Percentiles rank a stretch among this genome's conserved stretches.
phyloP scores from a whole-genome alignment of 2,888 invertebrate species.

The Philopedon plagiatum region DNA sequence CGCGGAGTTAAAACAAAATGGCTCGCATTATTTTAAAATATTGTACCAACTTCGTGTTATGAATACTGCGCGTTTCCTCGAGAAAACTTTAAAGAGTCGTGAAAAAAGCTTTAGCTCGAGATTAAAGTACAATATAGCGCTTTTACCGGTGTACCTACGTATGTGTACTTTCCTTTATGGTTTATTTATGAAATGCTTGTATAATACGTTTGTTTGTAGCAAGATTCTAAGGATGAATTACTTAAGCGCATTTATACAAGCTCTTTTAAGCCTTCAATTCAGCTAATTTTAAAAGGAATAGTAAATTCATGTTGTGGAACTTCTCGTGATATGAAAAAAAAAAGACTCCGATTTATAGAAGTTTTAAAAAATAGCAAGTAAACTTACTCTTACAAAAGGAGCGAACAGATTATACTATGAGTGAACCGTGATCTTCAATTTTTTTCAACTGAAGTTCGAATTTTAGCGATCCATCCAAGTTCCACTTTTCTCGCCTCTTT shows the following conservation, averaged over 20 bases:
- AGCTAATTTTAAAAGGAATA: no score
- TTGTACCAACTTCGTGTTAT: slow-evolving; percentile 37
- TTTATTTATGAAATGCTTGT: slow-evolving; percentile 1
- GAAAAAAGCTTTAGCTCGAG: slow-evolving; percentile 20
- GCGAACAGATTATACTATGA: no score
- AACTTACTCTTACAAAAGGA: no score
- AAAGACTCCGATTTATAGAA: no score
- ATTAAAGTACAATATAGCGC: slow-evolving; percentile 14
- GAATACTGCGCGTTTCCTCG: slow-evolving; percentile 37
- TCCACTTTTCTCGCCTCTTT: no score
- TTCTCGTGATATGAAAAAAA: no score
- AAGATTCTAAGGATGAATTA: neutral
- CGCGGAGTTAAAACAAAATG: slow-evolving; percentile 41
- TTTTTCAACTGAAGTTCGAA: no score
- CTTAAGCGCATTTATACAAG: neutral
- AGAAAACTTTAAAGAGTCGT: slow-evolving; percentile 32
- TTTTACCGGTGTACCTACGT: slow-evolving; percentile 8
- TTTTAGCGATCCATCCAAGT: no score
- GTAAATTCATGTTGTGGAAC: no score
- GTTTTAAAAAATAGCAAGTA: no score
- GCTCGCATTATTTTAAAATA: slow-evolving; percentile 46
- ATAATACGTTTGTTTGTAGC: neutral
- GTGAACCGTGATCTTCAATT: no score
- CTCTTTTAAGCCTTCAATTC: neutral
- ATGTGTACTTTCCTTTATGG: slow-evolving; percentile 8